Percentiles rank a stretch among this genome's conserved stretches.
These are phyloP conservation scores for Cerastis rubricosa DNA, from an alignment of 2,888 invertebrate species.

Conservation along the genomic window DNA sequence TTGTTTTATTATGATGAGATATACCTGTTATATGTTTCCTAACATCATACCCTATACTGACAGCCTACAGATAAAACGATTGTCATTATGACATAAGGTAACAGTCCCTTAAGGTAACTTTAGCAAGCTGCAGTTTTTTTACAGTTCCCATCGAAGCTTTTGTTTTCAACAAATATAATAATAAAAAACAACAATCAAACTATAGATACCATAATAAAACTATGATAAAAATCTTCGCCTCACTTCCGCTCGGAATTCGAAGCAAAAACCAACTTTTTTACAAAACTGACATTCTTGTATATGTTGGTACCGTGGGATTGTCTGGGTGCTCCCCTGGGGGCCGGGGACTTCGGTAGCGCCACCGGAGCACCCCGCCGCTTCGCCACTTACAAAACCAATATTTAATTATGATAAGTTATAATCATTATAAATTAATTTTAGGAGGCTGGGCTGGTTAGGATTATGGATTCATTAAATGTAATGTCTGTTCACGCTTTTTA, in stretches of 20 bases:
- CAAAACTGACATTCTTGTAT: conserved; percentile 71
- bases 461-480: conserved; percentile 62
- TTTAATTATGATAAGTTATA: conserved; percentile 73
- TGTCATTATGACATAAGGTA: no score
- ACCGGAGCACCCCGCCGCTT: conserved; percentile 73
- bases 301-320: conserved; percentile 72
- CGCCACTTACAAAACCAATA: conserved; percentile 77
- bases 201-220: conserved; percentile 37
- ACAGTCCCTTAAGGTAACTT: background rate
- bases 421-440: conserved; percentile 74
- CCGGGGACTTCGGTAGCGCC: conserved; percentile 75
- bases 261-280: conserved; percentile 67
- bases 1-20: no score
- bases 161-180: conserved; percentile 31
- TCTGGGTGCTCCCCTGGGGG: conserved; percentile 66
- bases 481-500: conserved; percentile 58
- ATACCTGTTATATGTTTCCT: no score
- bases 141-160: background rate
- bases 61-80: background rate
- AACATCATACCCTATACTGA: no score
- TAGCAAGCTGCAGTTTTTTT: background rate
- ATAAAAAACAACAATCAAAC: conserved; percentile 57
- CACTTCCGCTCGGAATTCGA: conserved; percentile 73
- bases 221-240: conserved; percentile 68
- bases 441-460: conserved; percentile 45